phyloP scores from a whole-genome alignment of 2,888 invertebrate genomes.

The Germaria angustata region DNA sequence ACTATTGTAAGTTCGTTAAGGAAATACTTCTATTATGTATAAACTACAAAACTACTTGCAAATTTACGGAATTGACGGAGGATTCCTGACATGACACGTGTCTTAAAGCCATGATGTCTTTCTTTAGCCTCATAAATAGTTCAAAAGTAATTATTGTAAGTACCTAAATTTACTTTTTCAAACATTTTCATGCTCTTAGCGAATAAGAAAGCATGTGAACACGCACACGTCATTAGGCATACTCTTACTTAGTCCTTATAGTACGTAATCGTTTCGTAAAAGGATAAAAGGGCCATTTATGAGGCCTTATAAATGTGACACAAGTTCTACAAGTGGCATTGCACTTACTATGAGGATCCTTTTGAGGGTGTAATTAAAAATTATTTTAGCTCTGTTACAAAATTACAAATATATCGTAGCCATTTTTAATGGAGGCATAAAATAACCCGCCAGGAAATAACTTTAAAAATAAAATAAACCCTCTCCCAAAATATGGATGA shows the following conservation, averaged over 20 bases:
- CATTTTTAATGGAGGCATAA: too few species aligned
- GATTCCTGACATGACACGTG: conserved; percentile 46
- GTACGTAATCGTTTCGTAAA: too few species aligned
- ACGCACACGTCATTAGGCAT: neutral
- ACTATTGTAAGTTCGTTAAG: neutral
- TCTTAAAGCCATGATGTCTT: conserved; percentile 2
- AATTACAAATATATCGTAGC: too few species aligned
- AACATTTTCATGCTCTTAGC: neutral
- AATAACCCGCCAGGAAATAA: too few species aligned
- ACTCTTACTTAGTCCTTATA: neutral
- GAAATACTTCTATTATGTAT: neutral
- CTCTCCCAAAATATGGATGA: too few species aligned
- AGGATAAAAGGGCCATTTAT: neutral
- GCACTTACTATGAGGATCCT: too few species aligned
- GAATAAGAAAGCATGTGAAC: neutral
- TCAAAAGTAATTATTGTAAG: conserved; percentile 60
- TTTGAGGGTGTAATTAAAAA: too few species aligned
- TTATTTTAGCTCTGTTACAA: too few species aligned
- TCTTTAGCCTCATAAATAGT: conserved; percentile 1
- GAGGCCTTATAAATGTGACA: neutral
- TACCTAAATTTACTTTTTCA: conserved; percentile 56
- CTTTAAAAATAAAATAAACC: too few species aligned
- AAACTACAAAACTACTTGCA: conserved; percentile 21
- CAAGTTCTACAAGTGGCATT: too few species aligned
- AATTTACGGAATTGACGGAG: conserved; percentile 6